Base-by-base conservation (phyloP, 92 coral and sea anemone genomes). In the Parazoanthus darwini region DNA sequence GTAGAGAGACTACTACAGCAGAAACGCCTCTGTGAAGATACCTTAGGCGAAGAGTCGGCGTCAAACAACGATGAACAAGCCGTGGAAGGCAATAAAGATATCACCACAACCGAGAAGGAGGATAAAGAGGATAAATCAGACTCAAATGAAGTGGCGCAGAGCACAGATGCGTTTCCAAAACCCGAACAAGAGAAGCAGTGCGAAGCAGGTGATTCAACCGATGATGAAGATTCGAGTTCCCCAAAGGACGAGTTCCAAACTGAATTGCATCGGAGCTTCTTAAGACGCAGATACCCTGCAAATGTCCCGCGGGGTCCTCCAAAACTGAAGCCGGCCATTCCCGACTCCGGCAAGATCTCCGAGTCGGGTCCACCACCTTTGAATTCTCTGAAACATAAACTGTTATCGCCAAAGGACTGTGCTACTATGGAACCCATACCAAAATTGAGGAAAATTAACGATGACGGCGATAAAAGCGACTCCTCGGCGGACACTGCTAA, bases 1-100 rank as follows among this genome's bases (percentile, higher is more conserved):
- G 95, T 97, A 25, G 99, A 97, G 67, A 86, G 96, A 81, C 86
- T 96, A 6, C 90, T 93, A 36, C 98, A 97, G 80, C 98, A 97
- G 89, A 97, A 97, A 7, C 96, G 92, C 81, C 90, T 95, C 1
- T 89, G 94, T 75, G 93, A 90, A 89, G 94, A 92, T 76, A 92
- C 93, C 44, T 73, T 93, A 73, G 91, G 90, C 42, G 90, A 78
- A 44, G 90, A 89, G 74, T 86, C 77, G 18, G 86, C 87, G 22
- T 25, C 85, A 74, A 74, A 80, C 16, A 80, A 74, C 29, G 86
- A 89, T 37, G 85, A 87, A 29, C 92, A 89, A n/a, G 98, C 86
- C 67, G 92, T 91, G 23, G 93, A 89, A 79, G 90, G 80, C 36
- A 89, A 63, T 48, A 91, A 79, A 33, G 90, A 88, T 23, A 75